Percentiles rank a stretch among this genome's conserved stretches.
These are phyloP conservation scores for Drosophila silvestris DNA, from an alignment of 2,888 invertebrate genomes.

Conservation along the genomic window DNA sequence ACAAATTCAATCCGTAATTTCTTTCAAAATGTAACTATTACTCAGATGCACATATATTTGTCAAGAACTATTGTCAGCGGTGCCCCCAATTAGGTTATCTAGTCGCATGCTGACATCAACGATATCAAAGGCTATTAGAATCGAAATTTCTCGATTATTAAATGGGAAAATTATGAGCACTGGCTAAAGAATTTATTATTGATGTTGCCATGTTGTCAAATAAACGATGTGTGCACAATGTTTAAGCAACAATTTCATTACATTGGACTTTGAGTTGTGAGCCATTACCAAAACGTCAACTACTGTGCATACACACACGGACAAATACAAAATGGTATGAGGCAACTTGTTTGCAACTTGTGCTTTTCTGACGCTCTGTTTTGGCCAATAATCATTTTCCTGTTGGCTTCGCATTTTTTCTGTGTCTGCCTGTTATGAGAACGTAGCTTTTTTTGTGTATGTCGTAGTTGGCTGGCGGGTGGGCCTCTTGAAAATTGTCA, in stretches of 20 bases:
- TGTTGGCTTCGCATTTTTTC: constrained; percentile 38
- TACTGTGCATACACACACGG: background rate
- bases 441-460: constrained; percentile 16
- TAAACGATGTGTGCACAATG: constrained; percentile 26
- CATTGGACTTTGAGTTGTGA: constrained; percentile 30
- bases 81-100: constrained; percentile 42
- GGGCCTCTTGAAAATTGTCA: constrained; percentile 80
- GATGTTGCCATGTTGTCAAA: constrained; percentile 34
- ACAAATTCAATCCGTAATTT: no score
- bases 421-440: constrained; percentile 66
- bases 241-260: constrained; percentile 57
- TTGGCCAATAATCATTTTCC: constrained; percentile 67
- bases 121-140: constrained; percentile 59
- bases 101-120: constrained; percentile 2
- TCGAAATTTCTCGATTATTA: constrained; percentile 54
- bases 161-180: constrained; percentile 63
- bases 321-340: constrained; percentile 4
- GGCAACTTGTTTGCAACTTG: constrained; percentile 20
- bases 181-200: constrained; percentile 60
- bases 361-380: constrained; percentile 39
- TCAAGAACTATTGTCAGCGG: constrained; percentile 33
- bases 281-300: background rate
- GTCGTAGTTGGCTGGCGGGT: constrained; percentile 8
- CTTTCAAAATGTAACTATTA: background rate
- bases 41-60: constrained; percentile 25